Evolutionary conservation across 2,797 vertebrate species (phyloP).

Genomic region (Chelon auratus): DNA sequence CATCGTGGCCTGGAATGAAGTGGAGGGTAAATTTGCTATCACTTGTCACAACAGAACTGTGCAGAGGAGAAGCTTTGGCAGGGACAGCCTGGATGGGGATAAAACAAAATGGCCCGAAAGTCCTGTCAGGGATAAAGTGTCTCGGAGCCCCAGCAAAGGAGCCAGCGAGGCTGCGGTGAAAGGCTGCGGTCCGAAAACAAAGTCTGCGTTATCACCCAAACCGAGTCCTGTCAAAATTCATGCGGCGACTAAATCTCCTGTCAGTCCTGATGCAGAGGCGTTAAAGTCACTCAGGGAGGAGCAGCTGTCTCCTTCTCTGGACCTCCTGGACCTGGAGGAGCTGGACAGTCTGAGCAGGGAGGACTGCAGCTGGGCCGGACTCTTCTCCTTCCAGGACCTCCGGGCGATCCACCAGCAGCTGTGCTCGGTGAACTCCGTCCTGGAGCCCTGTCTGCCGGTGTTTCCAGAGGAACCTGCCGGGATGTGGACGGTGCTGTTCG

Average conservation of each 20-base stretch:
- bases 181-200: conserved; percentile 33
- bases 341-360: conserved; percentile 77
- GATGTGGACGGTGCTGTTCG: conserved; percentile 95
- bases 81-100: conserved; percentile 75
- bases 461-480: conserved; percentile 94
- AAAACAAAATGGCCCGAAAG: conserved; percentile 78
- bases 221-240: conserved; percentile 55
- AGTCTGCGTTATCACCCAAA: conserved; percentile 17
- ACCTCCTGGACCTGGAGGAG: conserved; percentile 71
- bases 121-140: conserved; percentile 65
- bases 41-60: conserved; percentile 95
- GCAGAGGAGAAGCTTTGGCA: conserved; percentile 89
- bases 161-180: conserved; percentile 38
- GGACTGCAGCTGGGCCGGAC: conserved; percentile 96
- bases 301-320: conserved; percentile 41
- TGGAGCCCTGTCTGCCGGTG: conserved; percentile 91
- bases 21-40: conserved; percentile 95
- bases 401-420: conserved; percentile 92
- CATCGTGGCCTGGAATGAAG: conserved; percentile 96
- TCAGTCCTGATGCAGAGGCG: conserved; percentile 55
- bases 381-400: conserved; percentile 96
- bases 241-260: conserved; percentile 15
- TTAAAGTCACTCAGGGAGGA: conserved; percentile 52
- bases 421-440: conserved; percentile 92
- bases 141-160: conserved; percentile 54